Base-by-base conservation (phyloP, 2,888 invertebrate genomes). In the Plagiodera versicolora region DNA sequence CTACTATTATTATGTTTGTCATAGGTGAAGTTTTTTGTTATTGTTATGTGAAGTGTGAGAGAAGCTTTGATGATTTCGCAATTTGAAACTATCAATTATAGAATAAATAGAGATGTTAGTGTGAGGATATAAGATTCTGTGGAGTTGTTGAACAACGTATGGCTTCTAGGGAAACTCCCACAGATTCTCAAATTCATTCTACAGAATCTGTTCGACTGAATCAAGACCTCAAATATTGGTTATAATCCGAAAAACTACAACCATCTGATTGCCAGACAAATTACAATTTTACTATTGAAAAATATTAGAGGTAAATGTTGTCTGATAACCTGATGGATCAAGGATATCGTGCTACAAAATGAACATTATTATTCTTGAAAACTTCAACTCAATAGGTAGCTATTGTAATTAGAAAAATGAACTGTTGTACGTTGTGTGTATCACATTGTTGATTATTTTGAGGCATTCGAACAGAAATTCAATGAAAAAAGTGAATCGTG, bases 41-140 rank as follows among this genome's bases (percentile, higher is more conserved):
- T 59, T 61, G 61, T 64, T 58, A 59, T 52, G 61, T 61, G 58
- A 54, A 24, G 24, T 55, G 65, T 62, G 60, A 59, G 61, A 61
- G 58, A 64, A 53, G 59, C 20, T 63, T 51, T 39, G 39, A 39
- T 32, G 11, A 32, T 32, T 39, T 39, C 14, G 39, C 39, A 14
- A 39, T 51, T 56, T 51, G 50, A 44, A 35, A 30, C 32, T 32
- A 8, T 32, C 32, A 10, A 9, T 3, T 39, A 14, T 39, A 39
- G 39, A 14, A 39, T 24, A 24, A 5, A 24, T 24, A 24, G 24
- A 6, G 6, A 6, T 24, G 24, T 6, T 24, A 24, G 24, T 24
- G 24, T 24, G 6, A 3, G 24, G 6, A 24, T 24, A 24, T 24
- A 24, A 24, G 24, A 24, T 10, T 32, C 32, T 32, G 10, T 32